phyloP scores from a whole-genome alignment of 2,888 invertebrate species.

The Catonia carolina region DNA sequence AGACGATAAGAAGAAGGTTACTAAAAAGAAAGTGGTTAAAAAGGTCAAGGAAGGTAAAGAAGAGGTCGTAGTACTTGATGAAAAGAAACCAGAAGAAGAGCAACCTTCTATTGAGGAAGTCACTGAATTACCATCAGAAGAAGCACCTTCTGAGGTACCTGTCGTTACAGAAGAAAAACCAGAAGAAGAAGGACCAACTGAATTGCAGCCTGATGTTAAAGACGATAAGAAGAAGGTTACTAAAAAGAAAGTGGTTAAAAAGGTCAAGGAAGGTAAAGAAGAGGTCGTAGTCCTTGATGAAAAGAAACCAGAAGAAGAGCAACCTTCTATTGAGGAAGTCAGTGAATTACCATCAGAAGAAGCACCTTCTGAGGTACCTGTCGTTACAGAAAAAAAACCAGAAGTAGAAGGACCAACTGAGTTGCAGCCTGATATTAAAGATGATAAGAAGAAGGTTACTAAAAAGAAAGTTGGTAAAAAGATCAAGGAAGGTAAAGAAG shows the following conservation, averaged over 20 bases:
- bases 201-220: not conserved
- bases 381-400: slow-evolving; percentile 32
- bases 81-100: not conserved
- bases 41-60: slow-evolving; percentile 34
- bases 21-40: slow-evolving; percentile 40
- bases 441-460: slow-evolving; percentile 18
- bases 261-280: slow-evolving; percentile 34
- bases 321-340: too few species aligned
- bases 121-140: slow-evolving; percentile 39
- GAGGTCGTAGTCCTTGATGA: slow-evolving; percentile 33
- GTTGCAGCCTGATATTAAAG: slow-evolving; percentile 26
- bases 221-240: slow-evolving; percentile 21
- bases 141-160: slow-evolving; percentile 27
- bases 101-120: too few species aligned
- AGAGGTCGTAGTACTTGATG: slow-evolving; percentile 33
- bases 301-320: slow-evolving; percentile 1
- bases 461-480: slow-evolving; percentile 22
- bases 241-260: slow-evolving; percentile 33
- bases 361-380: too few species aligned
- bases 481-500: slow-evolving; percentile 26
- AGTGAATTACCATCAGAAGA: slow-evolving; percentile 30
- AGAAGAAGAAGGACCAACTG: not conserved
- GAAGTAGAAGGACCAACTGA: slow-evolving; percentile 41
- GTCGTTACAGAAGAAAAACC: not conserved
- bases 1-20: slow-evolving; percentile 43